These are phyloP conservation scores for Drosophila parthenogenetica DNA, from an alignment of 2,888 invertebrate species.

Conservation along the genomic window DNA sequence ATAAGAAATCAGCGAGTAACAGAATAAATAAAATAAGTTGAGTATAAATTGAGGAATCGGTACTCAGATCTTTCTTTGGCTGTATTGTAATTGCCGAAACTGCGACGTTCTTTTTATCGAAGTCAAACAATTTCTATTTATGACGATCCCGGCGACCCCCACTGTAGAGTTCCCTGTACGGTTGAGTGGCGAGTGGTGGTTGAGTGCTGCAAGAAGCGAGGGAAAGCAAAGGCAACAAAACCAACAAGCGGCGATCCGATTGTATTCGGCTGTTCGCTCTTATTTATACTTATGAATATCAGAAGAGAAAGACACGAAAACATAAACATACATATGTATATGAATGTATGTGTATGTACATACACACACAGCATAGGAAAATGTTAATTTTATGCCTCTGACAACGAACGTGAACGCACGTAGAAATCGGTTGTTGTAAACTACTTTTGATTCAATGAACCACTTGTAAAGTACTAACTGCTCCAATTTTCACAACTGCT, in stretches of 20 bases:
- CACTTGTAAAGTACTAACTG: constrained; percentile 27
- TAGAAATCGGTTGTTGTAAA: constrained; percentile 32
- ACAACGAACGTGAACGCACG: constrained; percentile 32
- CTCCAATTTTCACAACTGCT: constrained; percentile 2
- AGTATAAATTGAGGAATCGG: constrained; percentile 47
- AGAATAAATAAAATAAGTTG: constrained; percentile 29
- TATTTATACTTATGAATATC: constrained; percentile 46
- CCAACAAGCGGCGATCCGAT: constrained; percentile 33
- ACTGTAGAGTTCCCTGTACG: constrained; percentile 59
- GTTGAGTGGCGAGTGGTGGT: constrained; percentile 29
- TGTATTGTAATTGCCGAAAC: constrained; percentile 37
- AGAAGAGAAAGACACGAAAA: constrained; percentile 30
- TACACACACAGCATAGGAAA: constrained; percentile 27
- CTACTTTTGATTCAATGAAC: constrained; percentile 32
- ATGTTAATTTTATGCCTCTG: constrained; percentile 63
- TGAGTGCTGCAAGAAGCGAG: constrained; percentile 12
- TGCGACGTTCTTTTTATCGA: constrained; percentile 30
- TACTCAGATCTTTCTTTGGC: constrained; percentile 42
- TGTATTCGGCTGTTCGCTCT: constrained; percentile 26
- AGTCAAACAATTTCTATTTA: constrained; percentile 54
- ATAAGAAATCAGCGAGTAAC: constrained; percentile 1
- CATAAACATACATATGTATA: constrained; percentile 15
- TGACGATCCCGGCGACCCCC: constrained; percentile 62
- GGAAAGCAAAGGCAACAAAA: constrained; percentile 33
- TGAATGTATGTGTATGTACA: neutral